phyloP scores from a whole-genome alignment of 2,113 vertebrate genomes.

The Zosterops hypoxanthus region DNA sequence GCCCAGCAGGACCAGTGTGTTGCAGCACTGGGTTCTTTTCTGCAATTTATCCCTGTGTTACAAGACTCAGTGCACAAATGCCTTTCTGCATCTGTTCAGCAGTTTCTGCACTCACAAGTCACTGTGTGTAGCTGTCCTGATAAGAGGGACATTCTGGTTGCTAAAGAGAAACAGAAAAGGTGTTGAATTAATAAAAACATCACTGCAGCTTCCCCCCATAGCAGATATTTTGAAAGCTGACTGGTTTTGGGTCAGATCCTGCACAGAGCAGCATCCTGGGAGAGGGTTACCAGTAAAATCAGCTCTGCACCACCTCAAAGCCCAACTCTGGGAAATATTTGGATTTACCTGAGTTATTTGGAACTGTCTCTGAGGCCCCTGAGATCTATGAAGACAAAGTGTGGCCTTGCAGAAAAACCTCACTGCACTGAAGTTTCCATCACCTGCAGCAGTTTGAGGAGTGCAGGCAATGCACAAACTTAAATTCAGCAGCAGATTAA shows the following conservation, averaged over 20 bases:
- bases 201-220: not conserved
- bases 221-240: not conserved
- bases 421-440: too few relatives aligned
- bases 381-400: not conserved
- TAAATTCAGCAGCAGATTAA: too few relatives aligned
- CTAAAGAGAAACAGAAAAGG: not conserved
- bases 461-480: too few relatives aligned
- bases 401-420: not conserved
- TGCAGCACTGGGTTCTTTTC: not conserved
- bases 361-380: not conserved
- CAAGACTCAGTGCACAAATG: not conserved
- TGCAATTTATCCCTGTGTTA: not conserved
- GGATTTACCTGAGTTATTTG: not conserved
- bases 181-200: not conserved
- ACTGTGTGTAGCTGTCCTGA: not conserved
- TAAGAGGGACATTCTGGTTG: not conserved
- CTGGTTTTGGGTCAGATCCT: not conserved
- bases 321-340: not conserved
- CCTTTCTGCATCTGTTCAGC: not conserved
- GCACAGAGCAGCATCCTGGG: not conserved
- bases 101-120: not conserved
- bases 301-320: not conserved
- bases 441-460: too few relatives aligned
- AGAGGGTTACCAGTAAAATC: not conserved
- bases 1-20: not conserved